Base-by-base conservation (phyloP, 2,888 invertebrate species). In the Sarcophaga subvicina region DNA sequence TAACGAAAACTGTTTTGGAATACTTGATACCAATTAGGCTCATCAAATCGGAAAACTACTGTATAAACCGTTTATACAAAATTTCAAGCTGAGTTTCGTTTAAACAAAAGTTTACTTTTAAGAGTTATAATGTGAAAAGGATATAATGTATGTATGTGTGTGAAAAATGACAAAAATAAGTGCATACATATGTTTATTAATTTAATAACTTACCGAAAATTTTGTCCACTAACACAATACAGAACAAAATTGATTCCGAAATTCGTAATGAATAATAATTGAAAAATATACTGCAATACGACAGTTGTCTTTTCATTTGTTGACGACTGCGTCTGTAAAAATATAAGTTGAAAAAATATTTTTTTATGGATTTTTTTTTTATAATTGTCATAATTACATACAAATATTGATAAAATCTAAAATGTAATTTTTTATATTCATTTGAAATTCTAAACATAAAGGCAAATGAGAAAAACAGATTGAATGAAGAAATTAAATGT, bases 211-310 rank as follows among this genome's bases (percentile, higher is more conserved):
- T 94, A 95, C 80, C 97, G 94, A 93, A 97, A 97, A 94, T 97
- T 97, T 91, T 96, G 96, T 0, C 97, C 97, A 90, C 96, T 96
- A 71, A 96, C 95, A 93, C 97, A 97, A 93, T 98, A 98, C 66
- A 98, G 94, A 3, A 96, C 94, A 91, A 97, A 97, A 93, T 97
- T 97, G 80, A 97, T 96, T 63, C 97, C 97, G 91, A 97, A 98
- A 93, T 97, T 97, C 6, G 96, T 96, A 91, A 97, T 95, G 93
- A 97, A 98, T 69, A 97, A 94, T 88, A 96, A 94, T 88, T 96
- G 94, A 80, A 95, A 95, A 87, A 96, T 93, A 89, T 96, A 96
- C 91, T 97, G 97, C 54, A 95, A 90, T 0, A 95, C 94, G 37
- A 95, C 93, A 91, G 95, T 94, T 1, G 94, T 93, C 63, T 94